Conservation (phyloP, 2,888 invertebrate genomes). For the Rutpela maculata region DNA sequence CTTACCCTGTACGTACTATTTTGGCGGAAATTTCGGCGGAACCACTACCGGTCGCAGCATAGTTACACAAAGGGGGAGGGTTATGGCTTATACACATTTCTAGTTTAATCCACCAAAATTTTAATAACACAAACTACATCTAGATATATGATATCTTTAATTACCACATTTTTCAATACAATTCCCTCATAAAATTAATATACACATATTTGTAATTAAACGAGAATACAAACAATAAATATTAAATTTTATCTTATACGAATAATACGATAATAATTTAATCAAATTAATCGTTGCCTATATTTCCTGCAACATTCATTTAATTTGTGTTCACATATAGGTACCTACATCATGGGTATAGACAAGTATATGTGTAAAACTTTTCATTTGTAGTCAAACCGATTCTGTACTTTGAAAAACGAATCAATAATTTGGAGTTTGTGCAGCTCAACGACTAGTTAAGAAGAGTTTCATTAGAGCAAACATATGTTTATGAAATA, state of each 20-base stretch:
- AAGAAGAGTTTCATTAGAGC: neutral
- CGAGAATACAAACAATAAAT: neutral
- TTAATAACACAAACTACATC: no score
- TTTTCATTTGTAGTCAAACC: constrained; percentile 17
- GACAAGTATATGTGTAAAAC: neutral
- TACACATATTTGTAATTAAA: no score
- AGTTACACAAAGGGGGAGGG: no score
- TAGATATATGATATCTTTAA: no score
- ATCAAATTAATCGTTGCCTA: neutral
- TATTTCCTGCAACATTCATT: neutral
- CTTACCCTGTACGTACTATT: no score
- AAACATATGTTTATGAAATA: constrained; percentile 41
- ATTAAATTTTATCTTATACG: neutral
- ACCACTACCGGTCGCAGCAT: no score
- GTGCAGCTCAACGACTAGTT: constrained; percentile 25
- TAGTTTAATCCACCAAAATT: no score
- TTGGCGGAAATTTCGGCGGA: no score
- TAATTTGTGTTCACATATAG: neutral
- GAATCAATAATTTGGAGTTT: constrained; percentile 41
- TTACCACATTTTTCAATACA: no score
- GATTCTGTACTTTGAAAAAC: constrained; percentile 1
- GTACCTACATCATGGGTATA: neutral
- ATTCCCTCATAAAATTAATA: no score
- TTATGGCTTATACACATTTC: no score
- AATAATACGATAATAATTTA: neutral